Conservation (phyloP, 2,113 vertebrate species). For the Carassius gibelio region DNA sequence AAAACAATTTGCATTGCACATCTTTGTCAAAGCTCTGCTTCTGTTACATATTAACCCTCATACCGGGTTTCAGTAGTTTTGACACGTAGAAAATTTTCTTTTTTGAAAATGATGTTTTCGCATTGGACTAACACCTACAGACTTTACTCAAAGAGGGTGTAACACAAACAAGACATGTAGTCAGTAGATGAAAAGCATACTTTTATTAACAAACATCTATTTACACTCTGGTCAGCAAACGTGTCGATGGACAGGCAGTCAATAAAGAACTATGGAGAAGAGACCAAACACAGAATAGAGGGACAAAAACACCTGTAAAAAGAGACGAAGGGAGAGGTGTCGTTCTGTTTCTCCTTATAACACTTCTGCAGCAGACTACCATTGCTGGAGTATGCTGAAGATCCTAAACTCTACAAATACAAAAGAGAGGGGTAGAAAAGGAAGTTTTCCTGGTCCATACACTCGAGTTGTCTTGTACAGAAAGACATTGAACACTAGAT, state of each 20-base stretch:
- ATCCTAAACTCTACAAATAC: slow-evolving; percentile 23
- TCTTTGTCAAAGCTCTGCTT: not conserved
- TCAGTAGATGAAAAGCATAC: slow-evolving; percentile 64
- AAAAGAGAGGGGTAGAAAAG: slow-evolving; percentile 26
- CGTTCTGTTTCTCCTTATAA: slow-evolving; percentile 50
- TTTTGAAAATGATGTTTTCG: too few species aligned
- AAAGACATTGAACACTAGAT: slow-evolving; percentile 65
- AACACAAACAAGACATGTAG: not conserved
- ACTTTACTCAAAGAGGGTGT: too few species aligned
- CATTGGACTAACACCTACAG: too few species aligned
- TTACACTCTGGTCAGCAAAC: slow-evolving; percentile 73
- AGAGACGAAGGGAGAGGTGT: slow-evolving; percentile 50
- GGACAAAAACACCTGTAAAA: slow-evolving; percentile 56
- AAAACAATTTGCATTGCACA: slow-evolving; percentile 7
- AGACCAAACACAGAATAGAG: slow-evolving; percentile 49
- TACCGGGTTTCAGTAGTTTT: too few species aligned
- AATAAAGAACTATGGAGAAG: slow-evolving; percentile 47
- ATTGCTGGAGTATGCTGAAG: slow-evolving; percentile 12
- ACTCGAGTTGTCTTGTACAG: slow-evolving; percentile 49
- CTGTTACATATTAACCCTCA: not conserved
- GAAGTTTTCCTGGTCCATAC: not conserved
- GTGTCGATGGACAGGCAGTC: slow-evolving; percentile 65
- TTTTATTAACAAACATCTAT: slow-evolving; percentile 78
- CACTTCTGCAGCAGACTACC: slow-evolving; percentile 27
- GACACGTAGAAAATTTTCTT: too few species aligned